Evolutionary conservation across 2,888 invertebrate genomes (phyloP), one percentile per base, ranked within the genome.

Genomic region (Callyntrura guangdongensis): DNA sequence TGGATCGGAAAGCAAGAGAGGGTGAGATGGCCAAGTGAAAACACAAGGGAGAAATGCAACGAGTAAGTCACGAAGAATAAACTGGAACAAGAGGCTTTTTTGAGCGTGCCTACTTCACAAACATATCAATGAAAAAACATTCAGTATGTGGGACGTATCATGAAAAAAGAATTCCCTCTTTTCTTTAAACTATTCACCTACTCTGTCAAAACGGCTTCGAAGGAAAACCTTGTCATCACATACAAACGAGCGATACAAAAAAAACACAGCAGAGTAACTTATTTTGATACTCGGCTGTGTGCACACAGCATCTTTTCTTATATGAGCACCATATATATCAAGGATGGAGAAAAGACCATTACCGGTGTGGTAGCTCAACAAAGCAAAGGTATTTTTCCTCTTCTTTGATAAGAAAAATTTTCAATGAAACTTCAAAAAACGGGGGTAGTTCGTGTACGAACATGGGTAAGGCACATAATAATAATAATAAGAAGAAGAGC

Each of bases 111-210:
- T 86, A 49, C 49, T 79, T 88, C 67, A 86, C 86, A 91, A 90
- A 90, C 89, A 84, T 84, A 77, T 77, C 84, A 74, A 79, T 88
- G 59, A 72, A 89, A 89, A 74, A 77, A 47, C 81, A 77, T 77
- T 56, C 47, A 53, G 74, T 74, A 74, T 49, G 22, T 49, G 14
- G 12, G 17, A 47, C 20, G 74, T 49, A 74, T 20, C 69, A 36
- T 64, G 25, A 59, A 4, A 81, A 53, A 56, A 59, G 81, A 49
- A 74, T 67, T 67, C 36, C 45, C n/a, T 69, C 36, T 12, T 69
- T 45, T 69, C 53, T 53, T 11, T 22, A 81, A 59, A 61, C 56
- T 27, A 22, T 64, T 64, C 67, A 53, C 56, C 27, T 47, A 64
- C 22, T 25, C 82, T 53, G 27, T 88, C 88, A 89, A 59, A 87